A percentile compares a stretch with the other conserved stretches of the same genome.
Conservation (phyloP, 2,888 invertebrate species). For the Bruchidius siliquastri region DNA sequence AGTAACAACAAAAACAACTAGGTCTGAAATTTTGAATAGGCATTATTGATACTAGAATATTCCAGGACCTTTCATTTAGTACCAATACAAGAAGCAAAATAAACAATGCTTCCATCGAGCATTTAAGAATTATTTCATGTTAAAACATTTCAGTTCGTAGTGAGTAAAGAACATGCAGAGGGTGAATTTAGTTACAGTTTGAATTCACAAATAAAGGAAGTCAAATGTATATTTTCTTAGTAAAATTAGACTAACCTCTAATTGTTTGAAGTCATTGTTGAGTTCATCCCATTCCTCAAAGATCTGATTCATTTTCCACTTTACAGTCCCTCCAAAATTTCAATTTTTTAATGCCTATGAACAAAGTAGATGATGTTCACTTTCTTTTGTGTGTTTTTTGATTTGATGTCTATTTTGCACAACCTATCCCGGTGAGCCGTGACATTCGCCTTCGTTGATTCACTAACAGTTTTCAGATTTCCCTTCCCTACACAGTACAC, state of each 20-base stretch:
- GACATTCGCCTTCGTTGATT: background rate
- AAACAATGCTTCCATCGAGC: no score
- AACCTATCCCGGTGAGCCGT: background rate
- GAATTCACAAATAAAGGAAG: no score
- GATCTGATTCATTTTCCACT: constrained; percentile 24
- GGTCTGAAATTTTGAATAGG: no score
- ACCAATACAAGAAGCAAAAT: no score
- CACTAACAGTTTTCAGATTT: background rate
- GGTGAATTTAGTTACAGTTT: no score
- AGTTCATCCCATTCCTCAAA: constrained; percentile 73
- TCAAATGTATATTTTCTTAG: background rate
- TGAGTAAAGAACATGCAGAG: no score
- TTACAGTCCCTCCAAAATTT: background rate
- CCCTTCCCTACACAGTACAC: background rate
- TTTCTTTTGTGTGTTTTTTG: background rate
- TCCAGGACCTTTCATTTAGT: no score
- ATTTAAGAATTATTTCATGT: no score
- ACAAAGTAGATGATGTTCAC: background rate
- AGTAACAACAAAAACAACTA: background rate
- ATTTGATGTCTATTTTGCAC: background rate
- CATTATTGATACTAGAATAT: no score
- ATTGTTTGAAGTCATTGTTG: constrained; percentile 68
- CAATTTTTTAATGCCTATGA: background rate
- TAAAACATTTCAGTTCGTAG: no score
- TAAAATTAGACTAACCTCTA: constrained; percentile 62